Evolutionary conservation across 1,140 invertebrate genomes (phyloP).

Genomic region (Cherax quadricarinatus): DNA sequence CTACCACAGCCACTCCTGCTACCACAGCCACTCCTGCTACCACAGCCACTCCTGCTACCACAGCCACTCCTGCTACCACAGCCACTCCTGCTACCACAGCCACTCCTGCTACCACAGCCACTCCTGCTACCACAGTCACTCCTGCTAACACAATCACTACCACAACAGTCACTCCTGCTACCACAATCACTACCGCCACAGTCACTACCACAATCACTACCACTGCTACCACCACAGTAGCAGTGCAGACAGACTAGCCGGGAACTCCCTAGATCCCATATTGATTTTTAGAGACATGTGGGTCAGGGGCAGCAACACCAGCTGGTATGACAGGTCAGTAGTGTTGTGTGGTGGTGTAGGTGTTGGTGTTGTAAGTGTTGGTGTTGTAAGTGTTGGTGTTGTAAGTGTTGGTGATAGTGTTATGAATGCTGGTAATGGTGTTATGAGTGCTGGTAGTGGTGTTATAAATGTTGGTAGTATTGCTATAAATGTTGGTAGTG

Average conservation of each 20-base stretch:
- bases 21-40: too few species aligned
- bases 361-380: too few species aligned
- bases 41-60: too few species aligned
- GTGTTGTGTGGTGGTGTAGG: background rate
- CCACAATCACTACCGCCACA: background rate
- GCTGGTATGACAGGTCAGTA: background rate
- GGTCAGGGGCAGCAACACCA: background rate
- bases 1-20: too few species aligned
- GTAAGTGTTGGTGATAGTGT: background rate
- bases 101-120: too few species aligned
- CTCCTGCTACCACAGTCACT: too few species aligned
- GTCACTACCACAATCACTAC: background rate
- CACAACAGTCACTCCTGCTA: too few species aligned
- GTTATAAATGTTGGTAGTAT: background rate
- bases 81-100: too few species aligned
- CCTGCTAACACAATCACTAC: too few species aligned
- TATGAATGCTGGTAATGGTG: background rate
- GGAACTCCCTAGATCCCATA: background rate
- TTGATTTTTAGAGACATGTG: background rate
- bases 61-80: too few species aligned
- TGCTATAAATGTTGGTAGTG: background rate
- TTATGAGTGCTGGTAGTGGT: too few species aligned
- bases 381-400: too few species aligned
- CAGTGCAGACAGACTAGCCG: background rate
- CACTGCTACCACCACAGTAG: background rate